These are phyloP conservation scores for Triplophysa bombifrons DNA, from an alignment of 2,797 vertebrate genomes.

Conservation along the genomic window DNA sequence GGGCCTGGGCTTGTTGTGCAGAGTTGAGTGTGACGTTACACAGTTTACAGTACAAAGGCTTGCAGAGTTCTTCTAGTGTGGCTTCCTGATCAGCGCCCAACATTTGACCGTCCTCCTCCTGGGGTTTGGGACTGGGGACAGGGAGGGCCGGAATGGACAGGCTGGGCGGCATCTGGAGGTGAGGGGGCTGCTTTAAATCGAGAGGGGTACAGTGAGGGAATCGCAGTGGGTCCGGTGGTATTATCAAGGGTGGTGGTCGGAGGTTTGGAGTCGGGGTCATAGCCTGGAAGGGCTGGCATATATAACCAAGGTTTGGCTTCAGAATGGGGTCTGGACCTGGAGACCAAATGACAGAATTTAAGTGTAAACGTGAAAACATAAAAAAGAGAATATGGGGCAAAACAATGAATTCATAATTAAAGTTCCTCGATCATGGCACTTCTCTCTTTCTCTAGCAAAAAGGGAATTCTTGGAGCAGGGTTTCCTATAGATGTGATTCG, in stretches of 20 bases:
- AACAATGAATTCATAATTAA: not conserved
- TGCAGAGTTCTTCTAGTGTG: conserved; percentile 91
- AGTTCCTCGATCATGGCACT: too few relatives aligned
- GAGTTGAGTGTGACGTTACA: conserved; percentile 98
- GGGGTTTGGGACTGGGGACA: conserved; percentile 70
- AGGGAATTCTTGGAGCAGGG: conserved; percentile 8
- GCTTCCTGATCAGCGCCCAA: conserved; percentile 85
- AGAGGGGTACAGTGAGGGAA: conserved; percentile 70
- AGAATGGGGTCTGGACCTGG: conserved; percentile 77
- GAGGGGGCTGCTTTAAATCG: conserved; percentile 63
- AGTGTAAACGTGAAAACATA: not conserved
- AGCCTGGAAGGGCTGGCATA: conserved; percentile 77
- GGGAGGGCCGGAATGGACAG: conserved; percentile 62
- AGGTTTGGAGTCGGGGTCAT: conserved; percentile 72
- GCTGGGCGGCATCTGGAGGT: conserved; percentile 73
- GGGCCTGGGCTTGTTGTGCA: conserved; percentile 95
- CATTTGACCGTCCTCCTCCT: conserved; percentile 82
- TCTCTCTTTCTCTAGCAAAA: not conserved
- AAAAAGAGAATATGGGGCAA: not conserved
- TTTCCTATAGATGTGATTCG: conserved; percentile 26
- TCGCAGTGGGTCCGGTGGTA: conserved; percentile 59
- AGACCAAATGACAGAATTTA: conserved; percentile 55
- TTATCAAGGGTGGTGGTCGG: conserved; percentile 69
- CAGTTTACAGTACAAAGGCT: conserved; percentile 96
- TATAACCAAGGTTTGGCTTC: conserved; percentile 74